A percentile compares a stretch with the other conserved stretches of the same genome.
phyloP scores from a whole-genome alignment of 2,888 invertebrate species.

The Tridacna crocea region DNA sequence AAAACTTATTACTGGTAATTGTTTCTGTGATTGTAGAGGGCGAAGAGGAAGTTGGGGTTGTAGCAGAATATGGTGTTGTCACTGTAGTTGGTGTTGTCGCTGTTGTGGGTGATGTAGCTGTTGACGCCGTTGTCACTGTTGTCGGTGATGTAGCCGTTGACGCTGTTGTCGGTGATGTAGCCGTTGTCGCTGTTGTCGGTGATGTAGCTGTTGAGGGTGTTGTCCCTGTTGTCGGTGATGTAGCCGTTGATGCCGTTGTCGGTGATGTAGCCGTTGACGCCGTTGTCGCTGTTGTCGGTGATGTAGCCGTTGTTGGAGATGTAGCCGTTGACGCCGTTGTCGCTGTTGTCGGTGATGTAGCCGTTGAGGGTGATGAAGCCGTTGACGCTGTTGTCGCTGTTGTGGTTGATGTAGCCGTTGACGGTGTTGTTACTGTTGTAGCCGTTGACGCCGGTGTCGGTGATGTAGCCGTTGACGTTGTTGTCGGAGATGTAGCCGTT shows the following conservation, averaged over 20 bases:
- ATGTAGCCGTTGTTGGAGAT: background rate
- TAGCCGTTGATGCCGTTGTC: background rate
- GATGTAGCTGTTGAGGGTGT: constrained; percentile 13
- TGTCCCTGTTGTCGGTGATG: background rate
- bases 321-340: background rate
- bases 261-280: background rate
- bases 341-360: background rate
- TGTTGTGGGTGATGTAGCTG: too few species aligned
- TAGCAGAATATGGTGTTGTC: too few species aligned
- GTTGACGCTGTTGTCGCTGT: constrained; percentile 1
- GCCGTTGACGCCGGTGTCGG: background rate
- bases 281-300: constrained; percentile 3
- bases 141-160: constrained; percentile 9
- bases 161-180: constrained; percentile 1
- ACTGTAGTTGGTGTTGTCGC: background rate
- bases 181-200: background rate
- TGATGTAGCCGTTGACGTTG: background rate
- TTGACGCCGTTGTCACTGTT: background rate
- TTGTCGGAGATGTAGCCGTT: background rate
- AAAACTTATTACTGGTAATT: too few species aligned
- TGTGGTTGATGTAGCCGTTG: constrained; percentile 9
- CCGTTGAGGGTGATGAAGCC: background rate
- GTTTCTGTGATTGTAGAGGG: too few species aligned
- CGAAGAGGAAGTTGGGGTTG: too few species aligned
- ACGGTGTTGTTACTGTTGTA: background rate